Conservation (phyloP, 92 coral and sea anemone species). For the Zoanthus gigantus region DNA sequence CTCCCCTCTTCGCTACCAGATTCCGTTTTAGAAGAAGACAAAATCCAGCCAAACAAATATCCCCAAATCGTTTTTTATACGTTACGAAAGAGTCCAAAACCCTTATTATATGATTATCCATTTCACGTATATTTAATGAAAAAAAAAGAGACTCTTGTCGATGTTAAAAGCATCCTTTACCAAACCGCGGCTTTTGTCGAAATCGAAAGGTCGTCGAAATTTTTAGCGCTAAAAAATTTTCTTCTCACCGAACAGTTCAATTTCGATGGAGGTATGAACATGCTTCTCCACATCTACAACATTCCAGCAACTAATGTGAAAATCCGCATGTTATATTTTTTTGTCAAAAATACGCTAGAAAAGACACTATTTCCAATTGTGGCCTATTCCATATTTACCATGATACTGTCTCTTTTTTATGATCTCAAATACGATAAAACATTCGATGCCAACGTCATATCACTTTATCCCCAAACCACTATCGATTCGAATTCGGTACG, state of each 20-base stretch:
- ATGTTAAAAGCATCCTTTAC: background rate
- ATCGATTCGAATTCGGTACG: background rate
- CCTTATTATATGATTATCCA: background rate
- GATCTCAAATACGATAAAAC: slow-evolving; percentile 2
- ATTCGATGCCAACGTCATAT: background rate
- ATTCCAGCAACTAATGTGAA: background rate
- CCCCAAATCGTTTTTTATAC: background rate
- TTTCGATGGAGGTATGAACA: background rate
- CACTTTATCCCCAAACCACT: background rate
- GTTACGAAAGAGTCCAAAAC: background rate
- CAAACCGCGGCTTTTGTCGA: background rate
- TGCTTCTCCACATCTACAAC: background rate
- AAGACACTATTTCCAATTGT: background rate
- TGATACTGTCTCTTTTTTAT: background rate
- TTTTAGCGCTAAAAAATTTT: no score
- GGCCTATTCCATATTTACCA: slow-evolving; percentile 12
- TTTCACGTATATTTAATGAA: background rate
- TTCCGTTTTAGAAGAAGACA: background rate
- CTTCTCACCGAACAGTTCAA: background rate
- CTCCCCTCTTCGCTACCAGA: background rate
- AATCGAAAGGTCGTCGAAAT: background rate
- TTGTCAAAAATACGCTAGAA: background rate
- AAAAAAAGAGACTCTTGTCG: background rate
- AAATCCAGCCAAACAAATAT: no score
- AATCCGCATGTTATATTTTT: background rate